Conservation (phyloP, 2,888 invertebrate species). For the Ornithoptera alexandrae region DNA sequence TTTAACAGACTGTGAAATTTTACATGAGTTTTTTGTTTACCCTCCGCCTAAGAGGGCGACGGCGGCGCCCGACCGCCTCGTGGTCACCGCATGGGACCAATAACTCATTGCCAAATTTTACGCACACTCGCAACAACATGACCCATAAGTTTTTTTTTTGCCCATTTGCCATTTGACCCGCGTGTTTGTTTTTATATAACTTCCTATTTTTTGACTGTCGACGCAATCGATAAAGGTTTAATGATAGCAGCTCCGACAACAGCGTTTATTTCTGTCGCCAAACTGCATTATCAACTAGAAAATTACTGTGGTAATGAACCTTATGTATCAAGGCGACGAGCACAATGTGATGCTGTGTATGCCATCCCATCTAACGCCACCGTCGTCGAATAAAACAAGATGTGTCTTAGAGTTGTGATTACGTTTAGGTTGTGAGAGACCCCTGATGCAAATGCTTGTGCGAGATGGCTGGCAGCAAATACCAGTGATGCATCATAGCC, state of each 20-base stretch:
- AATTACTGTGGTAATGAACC: too few relatives aligned
- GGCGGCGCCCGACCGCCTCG: constrained; percentile 50
- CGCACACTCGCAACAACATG: constrained; percentile 20
- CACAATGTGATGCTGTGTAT: too few relatives aligned
- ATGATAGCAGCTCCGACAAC: background rate
- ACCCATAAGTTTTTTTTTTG: constrained; percentile 25
- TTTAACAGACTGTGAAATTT: constrained; percentile 34
- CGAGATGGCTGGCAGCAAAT: too few relatives aligned
- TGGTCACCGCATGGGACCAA: constrained; percentile 47
- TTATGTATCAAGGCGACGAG: too few relatives aligned
- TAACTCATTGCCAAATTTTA: constrained; percentile 52
- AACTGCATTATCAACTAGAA: too few relatives aligned
- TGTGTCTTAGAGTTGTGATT: too few relatives aligned
- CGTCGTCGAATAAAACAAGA: too few relatives aligned
- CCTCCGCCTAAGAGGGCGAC: background rate
- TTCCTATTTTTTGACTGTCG: constrained; percentile 17
- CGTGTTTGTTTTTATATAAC: constrained; percentile 7
- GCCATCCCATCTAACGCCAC: too few relatives aligned
- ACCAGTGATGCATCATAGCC: too few relatives aligned
- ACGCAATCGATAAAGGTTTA: background rate
- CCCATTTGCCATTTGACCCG: constrained; percentile 15
- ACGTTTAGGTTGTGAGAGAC: too few relatives aligned
- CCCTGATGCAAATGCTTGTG: too few relatives aligned
- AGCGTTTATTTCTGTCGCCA: too few relatives aligned
- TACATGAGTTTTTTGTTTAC: constrained; percentile 23